phyloP scores from a whole-genome alignment of 2,113 vertebrate species.

The Cynopterus brachyotis region DNA sequence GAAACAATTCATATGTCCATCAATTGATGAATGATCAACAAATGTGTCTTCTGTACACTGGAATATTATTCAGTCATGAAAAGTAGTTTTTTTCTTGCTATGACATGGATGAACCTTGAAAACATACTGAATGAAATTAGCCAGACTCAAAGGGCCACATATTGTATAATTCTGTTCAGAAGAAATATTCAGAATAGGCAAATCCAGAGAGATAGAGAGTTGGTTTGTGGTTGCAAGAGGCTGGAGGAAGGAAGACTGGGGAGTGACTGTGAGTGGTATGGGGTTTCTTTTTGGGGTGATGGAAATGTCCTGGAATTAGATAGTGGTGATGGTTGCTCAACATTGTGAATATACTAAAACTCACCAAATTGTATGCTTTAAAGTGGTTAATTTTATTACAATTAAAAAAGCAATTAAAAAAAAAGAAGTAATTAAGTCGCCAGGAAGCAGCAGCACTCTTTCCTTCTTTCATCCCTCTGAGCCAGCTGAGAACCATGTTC shows the following conservation, averaged over 20 bases:
- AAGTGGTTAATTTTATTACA: neutral
- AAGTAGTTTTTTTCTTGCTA: neutral
- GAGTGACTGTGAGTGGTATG: neutral
- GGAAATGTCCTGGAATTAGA: neutral
- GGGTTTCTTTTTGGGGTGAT: neutral
- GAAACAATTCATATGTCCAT: neutral
- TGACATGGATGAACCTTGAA: neutral
- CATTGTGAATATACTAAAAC: neutral
- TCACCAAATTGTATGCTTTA: neutral
- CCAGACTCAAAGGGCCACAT: neutral
- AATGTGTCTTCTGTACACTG: neutral
- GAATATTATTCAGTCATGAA: neutral
- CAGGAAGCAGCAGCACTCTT: neutral
- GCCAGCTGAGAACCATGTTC: neutral
- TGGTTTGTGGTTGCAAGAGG: neutral
- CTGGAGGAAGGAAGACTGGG: neutral
- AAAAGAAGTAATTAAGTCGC: neutral
- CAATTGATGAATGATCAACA: neutral
- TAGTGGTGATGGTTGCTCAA: neutral
- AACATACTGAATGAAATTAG: neutral
- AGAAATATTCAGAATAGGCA: neutral
- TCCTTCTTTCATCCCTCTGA: neutral
- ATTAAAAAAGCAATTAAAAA: neutral
- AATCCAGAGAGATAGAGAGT: neutral
- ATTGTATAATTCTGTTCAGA: neutral